Evolutionary conservation across 1,140 invertebrate genomes (phyloP), one percentile per base, ranked within the genome.

Genomic region (Drosophila pectinifera): DNA sequence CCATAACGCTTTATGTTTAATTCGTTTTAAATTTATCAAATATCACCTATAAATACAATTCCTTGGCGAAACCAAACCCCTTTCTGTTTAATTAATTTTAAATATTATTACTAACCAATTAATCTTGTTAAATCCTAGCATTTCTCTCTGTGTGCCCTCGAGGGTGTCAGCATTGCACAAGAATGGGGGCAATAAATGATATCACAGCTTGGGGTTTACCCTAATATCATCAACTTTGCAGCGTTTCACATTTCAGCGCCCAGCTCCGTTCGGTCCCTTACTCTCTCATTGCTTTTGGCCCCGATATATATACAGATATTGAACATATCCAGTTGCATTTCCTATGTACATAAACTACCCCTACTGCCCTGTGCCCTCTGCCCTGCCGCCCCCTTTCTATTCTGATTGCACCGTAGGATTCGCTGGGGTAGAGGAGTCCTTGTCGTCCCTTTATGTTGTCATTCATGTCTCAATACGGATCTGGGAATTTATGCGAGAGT

Each of bases 401-500:
- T 53, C 61, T 38, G 49, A 65, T 65, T 65, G 59, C 75, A 53
- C 4, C 49, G 18, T 36, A 53, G 49, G 18, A 78, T 67, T 62
- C 56, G 18, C 16, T 20, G 62, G 62, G 14, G 18, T 18, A 68
- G 61, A 39, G 64, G 41, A 57, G 16, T 69, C 62, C 61, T 64
- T 59, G 70, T 73, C 63, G 42, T 22, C 74, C 79, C 54, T 54
- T 58, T 72, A 38, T 53, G 49, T 80, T 80, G 59, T 42, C 64
- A 65, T 61, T 77, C 51, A 51, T 53, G 61, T 73, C 67, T 72
- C 78, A 65, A 68, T 62, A 56, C 63, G 63, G 55, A 62, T 68
- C 28, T 84, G 38, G 58, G 41, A 80, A 89, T 89, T 89, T 89
- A 89, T 89, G 84, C 84, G 80, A 89, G 77, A 80, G 84, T 89